These are phyloP conservation scores for Pemphigus obesinymphae DNA, from an alignment of 1,140 invertebrate genomes.

Conservation along the genomic window DNA sequence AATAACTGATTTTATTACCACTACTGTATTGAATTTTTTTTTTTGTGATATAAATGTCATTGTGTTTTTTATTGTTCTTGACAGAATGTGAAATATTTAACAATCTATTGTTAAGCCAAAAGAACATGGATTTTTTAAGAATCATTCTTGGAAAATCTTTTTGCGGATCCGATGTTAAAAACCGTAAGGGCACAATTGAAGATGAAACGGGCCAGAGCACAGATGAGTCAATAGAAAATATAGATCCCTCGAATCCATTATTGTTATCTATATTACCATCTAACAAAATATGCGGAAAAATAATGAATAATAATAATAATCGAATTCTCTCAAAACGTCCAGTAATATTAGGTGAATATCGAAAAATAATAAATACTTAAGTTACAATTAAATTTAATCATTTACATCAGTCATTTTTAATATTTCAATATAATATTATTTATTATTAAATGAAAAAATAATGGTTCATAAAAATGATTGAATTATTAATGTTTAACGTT, in stretches of 20 bases:
- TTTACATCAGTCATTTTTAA: background rate
- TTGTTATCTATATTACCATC: background rate
- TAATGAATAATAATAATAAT: background rate
- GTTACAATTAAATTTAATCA: background rate
- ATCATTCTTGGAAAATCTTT: background rate
- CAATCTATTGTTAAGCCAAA: background rate
- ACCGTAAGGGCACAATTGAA: background rate
- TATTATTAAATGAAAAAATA: no score
- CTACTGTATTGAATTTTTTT: no score
- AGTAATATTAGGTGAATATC: background rate
- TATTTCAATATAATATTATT: no score
- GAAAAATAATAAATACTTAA: background rate
- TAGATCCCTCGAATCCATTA: no score
- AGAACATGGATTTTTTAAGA: background rate
- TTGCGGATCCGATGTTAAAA: background rate
- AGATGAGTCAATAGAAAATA: background rate
- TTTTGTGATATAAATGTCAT: no score
- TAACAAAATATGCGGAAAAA: background rate
- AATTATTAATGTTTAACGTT: no score
- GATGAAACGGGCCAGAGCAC: background rate
- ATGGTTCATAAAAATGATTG: no score
- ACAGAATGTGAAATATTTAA: background rate
- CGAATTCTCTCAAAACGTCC: background rate
- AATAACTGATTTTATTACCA: no score
- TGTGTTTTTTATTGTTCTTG: no score